Evolutionary conservation across 2,113 vertebrate genomes (phyloP), one percentile per base, ranked within the genome.

Genomic region (Nesogale talazaci): DNA sequence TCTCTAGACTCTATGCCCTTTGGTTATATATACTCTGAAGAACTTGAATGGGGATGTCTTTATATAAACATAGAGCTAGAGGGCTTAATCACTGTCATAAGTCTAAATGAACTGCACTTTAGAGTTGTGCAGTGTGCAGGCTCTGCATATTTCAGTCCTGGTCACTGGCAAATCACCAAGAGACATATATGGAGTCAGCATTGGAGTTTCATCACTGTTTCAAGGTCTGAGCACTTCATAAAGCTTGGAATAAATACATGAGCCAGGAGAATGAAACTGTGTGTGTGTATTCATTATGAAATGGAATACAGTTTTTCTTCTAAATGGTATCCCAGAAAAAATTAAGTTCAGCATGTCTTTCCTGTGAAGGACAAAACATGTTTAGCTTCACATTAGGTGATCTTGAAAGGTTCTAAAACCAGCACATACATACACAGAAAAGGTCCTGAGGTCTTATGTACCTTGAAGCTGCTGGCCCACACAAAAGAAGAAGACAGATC

Each of bases 351-450:
- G 25, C 61, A 72, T 86, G 34, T 40, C 27, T 89, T 89, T 65
- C 23, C 42, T 16, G 15, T n/a, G 38, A 25, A 42, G 10, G 2
- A 52, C 88, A 34, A 85, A 85, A 77, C 46, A 63, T 72, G 31
- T 76, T 80, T 34, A 31, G 31, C 34, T 2, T 88, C 63, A 59
- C 88, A 83, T 85, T 76, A 80, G 52, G 34, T 46, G 81, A 86
- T 29, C 65, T 82, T 82, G 75, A 74, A 31, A 46, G n/a, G 38
- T 93, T 91, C 52, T 78, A 40, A 80, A 42, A 57, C 3, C 40
- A 57, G 29, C 4, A 20, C 20, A 81, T 46, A 46, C 42, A 46
- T 46, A 8, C 34, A 69, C 25, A 72, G 3, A 7, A 88, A 69
- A 10, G 40, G 23, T 89, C 19, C 8, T 76, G 52, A 81, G 29